These are phyloP conservation scores for Autographa gamma DNA, from an alignment of 2,888 invertebrate species.

Conservation along the genomic window DNA sequence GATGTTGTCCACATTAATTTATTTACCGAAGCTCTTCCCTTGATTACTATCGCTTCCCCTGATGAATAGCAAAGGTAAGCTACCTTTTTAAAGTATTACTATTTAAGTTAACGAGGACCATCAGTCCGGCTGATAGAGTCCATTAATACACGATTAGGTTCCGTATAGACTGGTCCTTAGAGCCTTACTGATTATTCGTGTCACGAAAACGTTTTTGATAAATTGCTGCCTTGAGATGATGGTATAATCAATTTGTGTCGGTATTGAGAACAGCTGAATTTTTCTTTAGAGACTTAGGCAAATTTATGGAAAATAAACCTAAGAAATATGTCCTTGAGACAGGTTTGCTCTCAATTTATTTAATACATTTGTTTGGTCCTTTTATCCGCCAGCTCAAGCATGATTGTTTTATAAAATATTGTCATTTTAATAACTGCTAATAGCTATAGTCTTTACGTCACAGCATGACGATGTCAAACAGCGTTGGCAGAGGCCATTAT, in stretches of 20 bases:
- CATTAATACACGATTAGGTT: conserved; percentile 43
- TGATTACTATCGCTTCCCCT: conserved; percentile 41
- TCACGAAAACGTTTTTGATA: conserved; percentile 35
- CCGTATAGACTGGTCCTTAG: conserved; percentile 23
- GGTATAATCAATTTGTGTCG: conserved; percentile 34
- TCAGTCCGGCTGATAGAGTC: conserved; percentile 43
- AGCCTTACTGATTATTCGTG: conserved; percentile 29
- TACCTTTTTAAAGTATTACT: conserved; percentile 50
- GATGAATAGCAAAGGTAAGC: conserved; percentile 37
- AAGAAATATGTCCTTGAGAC: background rate
- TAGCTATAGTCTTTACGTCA: background rate
- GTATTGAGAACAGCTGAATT: conserved; percentile 17
- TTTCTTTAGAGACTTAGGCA: conserved; percentile 9
- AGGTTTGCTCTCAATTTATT: background rate
- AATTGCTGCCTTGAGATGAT: conserved; percentile 15
- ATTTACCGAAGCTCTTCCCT: conserved; percentile 35
- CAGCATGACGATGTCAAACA: conserved; percentile 43
- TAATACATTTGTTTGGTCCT: background rate
- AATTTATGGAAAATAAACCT: conserved; percentile 13
- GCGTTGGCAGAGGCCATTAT: conserved; percentile 33
- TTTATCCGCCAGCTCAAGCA: background rate
- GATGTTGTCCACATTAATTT: no score
- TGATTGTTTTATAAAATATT: conserved; percentile 38
- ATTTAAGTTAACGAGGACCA: conserved; percentile 48
- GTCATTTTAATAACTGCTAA: conserved; percentile 42